Evolutionary conservation across 2,888 invertebrate species (phyloP).

Genomic region (Gisinianus flammeolus): DNA sequence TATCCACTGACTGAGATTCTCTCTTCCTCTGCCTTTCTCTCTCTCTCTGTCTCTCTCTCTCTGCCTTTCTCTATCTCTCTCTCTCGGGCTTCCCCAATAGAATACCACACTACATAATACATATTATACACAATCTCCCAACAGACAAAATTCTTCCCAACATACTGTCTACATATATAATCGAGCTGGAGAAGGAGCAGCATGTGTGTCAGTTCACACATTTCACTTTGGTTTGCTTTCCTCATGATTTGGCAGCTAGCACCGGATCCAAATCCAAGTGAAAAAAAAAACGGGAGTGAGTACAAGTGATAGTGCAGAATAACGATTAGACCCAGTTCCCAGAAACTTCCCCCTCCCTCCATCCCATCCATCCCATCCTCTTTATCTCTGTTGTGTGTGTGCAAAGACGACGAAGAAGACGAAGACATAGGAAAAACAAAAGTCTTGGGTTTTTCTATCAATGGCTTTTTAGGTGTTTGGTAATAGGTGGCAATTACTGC

Average conservation of each 20-base stretch:
- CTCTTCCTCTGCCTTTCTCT: no score
- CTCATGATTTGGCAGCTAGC: neutral
- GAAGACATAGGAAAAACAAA: neutral
- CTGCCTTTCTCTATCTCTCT: no score
- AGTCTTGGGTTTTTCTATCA: neutral
- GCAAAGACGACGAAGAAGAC: neutral
- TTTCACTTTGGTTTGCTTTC: conserved; percentile 13
- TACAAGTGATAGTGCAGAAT: neutral
- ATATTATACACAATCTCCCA: no score
- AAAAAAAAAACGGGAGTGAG: neutral
- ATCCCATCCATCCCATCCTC: neutral
- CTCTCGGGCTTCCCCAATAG: no score
- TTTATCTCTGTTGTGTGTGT: no score
- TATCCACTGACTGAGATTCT: no score
- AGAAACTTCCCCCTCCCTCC: neutral
- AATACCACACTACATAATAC: no score
- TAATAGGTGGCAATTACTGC: neutral
- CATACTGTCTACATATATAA: no score
- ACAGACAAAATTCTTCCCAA: no score
- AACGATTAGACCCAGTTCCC: neutral
- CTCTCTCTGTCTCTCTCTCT: no score
- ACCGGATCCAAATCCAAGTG: neutral
- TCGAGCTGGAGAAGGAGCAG: no score
- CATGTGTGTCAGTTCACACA: conserved; percentile 40
- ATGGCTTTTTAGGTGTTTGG: neutral